Base-by-base conservation (phyloP, 2,888 invertebrate species). In the Epicampocera succincta region DNA sequence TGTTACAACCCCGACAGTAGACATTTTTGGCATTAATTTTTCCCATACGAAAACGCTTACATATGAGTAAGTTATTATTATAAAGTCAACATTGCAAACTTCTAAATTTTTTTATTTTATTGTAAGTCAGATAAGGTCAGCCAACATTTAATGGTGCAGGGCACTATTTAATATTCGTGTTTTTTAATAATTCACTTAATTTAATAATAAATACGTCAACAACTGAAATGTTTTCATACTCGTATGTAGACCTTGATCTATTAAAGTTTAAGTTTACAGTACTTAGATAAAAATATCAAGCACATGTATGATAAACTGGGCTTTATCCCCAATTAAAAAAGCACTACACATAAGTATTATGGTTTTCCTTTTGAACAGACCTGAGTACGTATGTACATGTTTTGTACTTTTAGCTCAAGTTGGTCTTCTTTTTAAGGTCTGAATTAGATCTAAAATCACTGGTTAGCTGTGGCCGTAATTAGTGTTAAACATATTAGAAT, bases 211-310 rank as follows among this genome's bases (percentile, higher is more conserved):
- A 2, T 6, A 33, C 33, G 33, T 33, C 33, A 33, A 33, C 33
- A 33, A 9, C 33, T 9, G 8, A 15, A 29, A 52, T 52, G 3
- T 29, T 52, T 52, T 52, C 15, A 54, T 54, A n/a, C 5, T n/a
- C 6, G 6, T 29, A 9, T 33, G 9, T 29, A 44, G 15, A 65
- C 76, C 76, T 77, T 77, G 63, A 77, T 77, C 65, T 65, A 77
- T 56, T 33, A 33, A 60, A 68, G 54, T 44, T 66, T 65, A 58
- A 17, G 65, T 50, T 63, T 25, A 61, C 25, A 9, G n/a, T n/a
- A 21, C 2, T 25, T 46, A 44, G 52, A 38, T 40, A 52, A 71
- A 68, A 63, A 68, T 61, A 68, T 73, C 52, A 61, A 69, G 66
- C 65, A 52, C 54, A 40, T 63, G 52, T 44, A 17, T 33, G n/a